Conservation (phyloP, 2,113 vertebrate species). For the Regulus satrapa region DNA sequence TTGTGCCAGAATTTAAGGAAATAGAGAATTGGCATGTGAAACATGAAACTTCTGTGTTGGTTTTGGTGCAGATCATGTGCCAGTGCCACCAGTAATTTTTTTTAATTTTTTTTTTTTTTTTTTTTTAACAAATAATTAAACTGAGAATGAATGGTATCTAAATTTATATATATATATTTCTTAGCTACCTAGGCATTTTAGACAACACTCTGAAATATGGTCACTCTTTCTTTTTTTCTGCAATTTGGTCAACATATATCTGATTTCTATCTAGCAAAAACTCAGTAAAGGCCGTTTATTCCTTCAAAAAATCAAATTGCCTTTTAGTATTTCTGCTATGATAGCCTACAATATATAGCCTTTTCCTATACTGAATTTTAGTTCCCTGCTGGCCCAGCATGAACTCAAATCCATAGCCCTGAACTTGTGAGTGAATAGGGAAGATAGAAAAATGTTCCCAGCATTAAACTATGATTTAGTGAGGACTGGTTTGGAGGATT, state of each 20-base stretch:
- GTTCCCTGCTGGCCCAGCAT: not conserved
- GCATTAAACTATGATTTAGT: not conserved
- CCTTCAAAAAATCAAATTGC: not conserved
- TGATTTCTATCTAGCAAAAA: not conserved
- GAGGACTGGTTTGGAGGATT: not conserved
- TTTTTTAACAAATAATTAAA: not conserved
- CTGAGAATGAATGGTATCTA: not conserved
- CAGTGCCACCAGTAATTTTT: not conserved
- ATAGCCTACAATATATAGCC: not conserved
- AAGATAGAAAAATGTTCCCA: not conserved
- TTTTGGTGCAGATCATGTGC: not conserved
- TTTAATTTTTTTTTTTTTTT: too few species aligned
- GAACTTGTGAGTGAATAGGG: not conserved
- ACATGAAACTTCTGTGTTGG: accelerated
- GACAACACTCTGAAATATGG: not conserved
- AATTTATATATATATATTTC: not conserved
- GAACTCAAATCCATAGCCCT: not conserved
- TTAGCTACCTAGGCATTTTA: not conserved
- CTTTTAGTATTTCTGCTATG: not conserved
- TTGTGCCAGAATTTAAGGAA: not conserved
- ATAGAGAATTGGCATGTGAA: not conserved
- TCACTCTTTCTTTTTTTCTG: not conserved
- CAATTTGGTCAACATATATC: not conserved
- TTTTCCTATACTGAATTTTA: not conserved
- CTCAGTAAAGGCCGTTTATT: not conserved